Percentiles rank a stretch among this genome's conserved stretches.
Conservation (phyloP, 2,888 invertebrate genomes). For the Polylopha cassiicola region DNA sequence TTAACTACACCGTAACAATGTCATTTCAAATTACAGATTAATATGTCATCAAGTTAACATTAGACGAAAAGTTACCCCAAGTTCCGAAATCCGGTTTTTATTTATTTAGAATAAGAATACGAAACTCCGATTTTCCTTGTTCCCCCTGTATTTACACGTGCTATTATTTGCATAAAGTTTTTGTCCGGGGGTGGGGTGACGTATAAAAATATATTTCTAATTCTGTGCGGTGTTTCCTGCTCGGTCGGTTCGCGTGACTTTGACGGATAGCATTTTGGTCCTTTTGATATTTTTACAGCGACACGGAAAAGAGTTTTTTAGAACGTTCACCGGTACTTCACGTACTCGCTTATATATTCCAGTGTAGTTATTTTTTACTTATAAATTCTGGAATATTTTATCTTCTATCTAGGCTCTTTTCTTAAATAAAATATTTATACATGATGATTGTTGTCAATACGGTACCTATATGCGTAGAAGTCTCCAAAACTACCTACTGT, state of each 20-base stretch:
- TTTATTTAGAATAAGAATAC: slow-evolving; percentile 25
- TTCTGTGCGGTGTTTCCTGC: slow-evolving; percentile 69
- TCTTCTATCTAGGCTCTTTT: no score
- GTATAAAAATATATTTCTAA: slow-evolving; percentile 75
- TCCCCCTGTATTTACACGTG: slow-evolving; percentile 71
- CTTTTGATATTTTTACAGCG: slow-evolving; percentile 56
- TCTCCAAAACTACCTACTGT: no score
- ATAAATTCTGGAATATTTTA: no score
- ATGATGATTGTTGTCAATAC: no score
- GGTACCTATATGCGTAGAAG: no score
- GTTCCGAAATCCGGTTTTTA: slow-evolving; percentile 22
- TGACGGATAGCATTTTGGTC: slow-evolving; percentile 66
- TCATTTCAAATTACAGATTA: slow-evolving; percentile 27
- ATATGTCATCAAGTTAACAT: slow-evolving; percentile 33
- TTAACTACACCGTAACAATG: slow-evolving; percentile 24
- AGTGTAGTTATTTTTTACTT: no score
- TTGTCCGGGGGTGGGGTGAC: slow-evolving; percentile 55
- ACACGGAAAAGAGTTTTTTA: slow-evolving; percentile 24
- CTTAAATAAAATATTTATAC: no score
- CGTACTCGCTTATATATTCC: no score
- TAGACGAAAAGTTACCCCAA: slow-evolving; percentile 25
- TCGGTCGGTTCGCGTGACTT: slow-evolving; percentile 49
- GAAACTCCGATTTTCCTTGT: slow-evolving; percentile 48
- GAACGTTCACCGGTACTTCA: no score
- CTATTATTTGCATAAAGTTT: slow-evolving; percentile 75